Evolutionary conservation across 2,797 vertebrate genomes (phyloP), one percentile per base, ranked within the genome.

Genomic region (Natrix natrix): DNA sequence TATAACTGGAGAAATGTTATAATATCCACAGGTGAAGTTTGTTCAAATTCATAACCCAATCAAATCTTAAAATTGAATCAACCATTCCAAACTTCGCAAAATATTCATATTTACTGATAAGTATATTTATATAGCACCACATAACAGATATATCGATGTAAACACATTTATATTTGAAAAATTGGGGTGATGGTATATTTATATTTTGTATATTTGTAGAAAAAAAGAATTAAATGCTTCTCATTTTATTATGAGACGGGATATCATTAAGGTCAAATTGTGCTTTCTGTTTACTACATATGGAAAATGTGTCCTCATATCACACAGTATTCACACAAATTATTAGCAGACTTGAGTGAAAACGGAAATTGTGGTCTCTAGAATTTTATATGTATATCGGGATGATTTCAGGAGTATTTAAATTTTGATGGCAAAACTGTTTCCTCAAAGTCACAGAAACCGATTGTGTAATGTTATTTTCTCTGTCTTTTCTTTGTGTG

Each of bases 291-390:
- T 22, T 86, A 54, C 37, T 87, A 61, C 43, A 57, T 74, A 89
- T 28, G 69, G 37, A 24, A 93, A 37, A 90, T 1, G 43, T 91
- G 61, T 87, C 59, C 5, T 52, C 26, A 74, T 48, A 92, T 87
- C 90, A 83, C 11, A 59, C 0, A 92, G 20, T 37, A 22, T 54
- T 37, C 5, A 52, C 56, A 17, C 24, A 24, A 78, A n/a, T 87
- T 93, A 74, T 52, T 90, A 12, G 88, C 92, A 93, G 94, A 61
- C 95, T 93, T 88, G 37, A 94, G 59, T 93, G 22, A 74, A 37
- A 94, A 91, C 92, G 88, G 96, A 96, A 96, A 94, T n/a, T 88
- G 92, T 91, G 93, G 94, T 0, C 32, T 93, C 86, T 89, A 37
- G 54, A 20, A 1, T 22, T 92, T 94, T 92, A 1, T 8, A 24